Evolutionary conservation across 2,888 invertebrate genomes (phyloP).

Genomic region (Junonia oenone): DNA sequence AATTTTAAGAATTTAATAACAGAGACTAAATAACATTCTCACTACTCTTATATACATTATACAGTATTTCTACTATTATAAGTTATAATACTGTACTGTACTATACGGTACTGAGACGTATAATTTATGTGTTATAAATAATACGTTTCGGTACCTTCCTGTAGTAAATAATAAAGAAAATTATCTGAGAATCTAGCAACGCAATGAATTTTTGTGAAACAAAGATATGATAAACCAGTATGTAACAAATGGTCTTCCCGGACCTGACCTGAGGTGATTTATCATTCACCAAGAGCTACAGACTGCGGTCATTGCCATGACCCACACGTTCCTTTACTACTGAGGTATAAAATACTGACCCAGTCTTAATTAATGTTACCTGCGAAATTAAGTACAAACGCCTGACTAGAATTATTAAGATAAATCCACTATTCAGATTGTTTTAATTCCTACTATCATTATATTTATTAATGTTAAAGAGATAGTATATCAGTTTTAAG

Average conservation of each 20-base stretch:
- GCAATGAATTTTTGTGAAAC: neutral
- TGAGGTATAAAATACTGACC: conserved; percentile 1
- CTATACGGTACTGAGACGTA: no score
- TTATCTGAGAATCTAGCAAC: neutral
- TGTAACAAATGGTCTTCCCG: conserved; percentile 1
- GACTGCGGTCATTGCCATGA: conserved; percentile 16
- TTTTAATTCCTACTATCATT: neutral
- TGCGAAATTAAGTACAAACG: neutral
- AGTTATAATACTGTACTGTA: no score
- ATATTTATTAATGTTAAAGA: neutral
- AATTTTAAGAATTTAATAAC: no score
- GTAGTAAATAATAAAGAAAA: neutral
- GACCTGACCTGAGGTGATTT: conserved; percentile 11
- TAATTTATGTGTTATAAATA: no score
- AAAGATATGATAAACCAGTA: conserved; percentile 11
- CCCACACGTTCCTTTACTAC: conserved; percentile 2
- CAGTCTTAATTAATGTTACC: conserved; percentile 7
- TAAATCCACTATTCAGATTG: neutral
- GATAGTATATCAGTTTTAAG: neutral
- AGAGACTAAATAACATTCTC: no score
- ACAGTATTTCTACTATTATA: no score
- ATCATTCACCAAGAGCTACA: conserved; percentile 18
- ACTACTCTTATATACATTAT: no score
- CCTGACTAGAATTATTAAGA: neutral
- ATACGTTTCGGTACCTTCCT: no score